These are phyloP conservation scores for Allygus modestus DNA, from an alignment of 2,888 invertebrate genomes.

Conservation along the genomic window DNA sequence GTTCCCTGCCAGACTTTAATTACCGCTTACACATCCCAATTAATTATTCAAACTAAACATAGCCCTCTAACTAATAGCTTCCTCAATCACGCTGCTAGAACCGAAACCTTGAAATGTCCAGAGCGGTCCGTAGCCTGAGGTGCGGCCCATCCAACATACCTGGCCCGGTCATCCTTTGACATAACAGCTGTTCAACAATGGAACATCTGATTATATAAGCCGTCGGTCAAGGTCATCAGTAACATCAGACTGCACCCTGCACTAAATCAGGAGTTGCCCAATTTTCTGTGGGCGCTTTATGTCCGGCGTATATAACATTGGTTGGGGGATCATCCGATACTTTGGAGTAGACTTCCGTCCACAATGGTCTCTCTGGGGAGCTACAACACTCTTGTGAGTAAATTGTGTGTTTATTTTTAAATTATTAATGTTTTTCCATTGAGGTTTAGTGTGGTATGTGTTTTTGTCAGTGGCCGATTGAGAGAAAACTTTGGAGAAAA, in stretches of 20 bases:
- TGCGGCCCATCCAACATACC: background rate
- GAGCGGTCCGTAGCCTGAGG: background rate
- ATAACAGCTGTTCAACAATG: constrained; percentile 33
- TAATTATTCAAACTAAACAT: background rate
- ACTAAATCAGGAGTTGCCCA: constrained; percentile 24
- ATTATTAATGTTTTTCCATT: no score
- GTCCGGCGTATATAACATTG: background rate
- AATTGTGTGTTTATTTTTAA: no score
- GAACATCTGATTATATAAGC: background rate
- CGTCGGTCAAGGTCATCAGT: constrained; percentile 5
- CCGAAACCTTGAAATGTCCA: background rate
- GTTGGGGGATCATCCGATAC: background rate
- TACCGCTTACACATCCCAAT: no score
- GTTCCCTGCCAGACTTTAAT: no score
- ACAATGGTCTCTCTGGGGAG: background rate
- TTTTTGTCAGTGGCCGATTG: no score
- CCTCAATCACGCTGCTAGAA: constrained; percentile 4
- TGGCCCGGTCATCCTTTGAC: constrained; percentile 2
- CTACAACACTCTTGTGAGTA: background rate
- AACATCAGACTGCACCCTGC: constrained; percentile 18
- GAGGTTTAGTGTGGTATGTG: no score
- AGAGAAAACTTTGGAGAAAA: no score
- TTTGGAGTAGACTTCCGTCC: background rate
- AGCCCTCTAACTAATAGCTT: background rate
- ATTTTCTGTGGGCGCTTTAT: background rate